These are phyloP conservation scores for Diplodus puntazzo DNA, from an alignment of 2,797 vertebrate genomes.

Conservation along the genomic window DNA sequence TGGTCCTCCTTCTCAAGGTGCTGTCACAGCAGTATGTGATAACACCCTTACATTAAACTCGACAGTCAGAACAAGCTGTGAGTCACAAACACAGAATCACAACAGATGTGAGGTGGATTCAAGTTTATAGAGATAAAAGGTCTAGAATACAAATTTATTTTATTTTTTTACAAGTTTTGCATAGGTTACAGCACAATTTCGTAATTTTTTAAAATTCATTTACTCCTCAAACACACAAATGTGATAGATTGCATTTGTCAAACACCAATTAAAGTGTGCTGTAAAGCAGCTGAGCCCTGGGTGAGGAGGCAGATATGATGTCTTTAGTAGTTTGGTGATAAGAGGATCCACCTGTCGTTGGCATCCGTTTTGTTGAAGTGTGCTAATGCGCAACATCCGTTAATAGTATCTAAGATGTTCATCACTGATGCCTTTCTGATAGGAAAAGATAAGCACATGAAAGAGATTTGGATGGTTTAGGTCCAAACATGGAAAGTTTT, in stretches of 20 bases:
- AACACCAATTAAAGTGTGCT: background rate
- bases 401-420: background rate
- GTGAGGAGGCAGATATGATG: background rate
- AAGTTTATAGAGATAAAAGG: background rate
- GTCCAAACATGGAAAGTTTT: background rate
- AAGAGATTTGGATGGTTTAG: background rate
- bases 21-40: background rate
- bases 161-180: background rate
- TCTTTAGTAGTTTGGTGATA: background rate
- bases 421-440: background rate
- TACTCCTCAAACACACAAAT: background rate
- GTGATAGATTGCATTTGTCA: background rate
- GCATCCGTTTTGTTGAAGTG: background rate
- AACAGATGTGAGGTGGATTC: conserved; percentile 5
- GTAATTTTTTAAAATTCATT: background rate
- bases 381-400: background rate
- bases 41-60: background rate
- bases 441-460: background rate
- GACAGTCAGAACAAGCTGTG: background rate
- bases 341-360: background rate
- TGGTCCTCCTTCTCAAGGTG: background rate
- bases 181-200: background rate
- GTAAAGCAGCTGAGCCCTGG: background rate
- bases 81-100: background rate
- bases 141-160: background rate